Evolutionary conservation across 2,888 invertebrate species (phyloP).

Genomic region (Ariolimax columbianus): DNA sequence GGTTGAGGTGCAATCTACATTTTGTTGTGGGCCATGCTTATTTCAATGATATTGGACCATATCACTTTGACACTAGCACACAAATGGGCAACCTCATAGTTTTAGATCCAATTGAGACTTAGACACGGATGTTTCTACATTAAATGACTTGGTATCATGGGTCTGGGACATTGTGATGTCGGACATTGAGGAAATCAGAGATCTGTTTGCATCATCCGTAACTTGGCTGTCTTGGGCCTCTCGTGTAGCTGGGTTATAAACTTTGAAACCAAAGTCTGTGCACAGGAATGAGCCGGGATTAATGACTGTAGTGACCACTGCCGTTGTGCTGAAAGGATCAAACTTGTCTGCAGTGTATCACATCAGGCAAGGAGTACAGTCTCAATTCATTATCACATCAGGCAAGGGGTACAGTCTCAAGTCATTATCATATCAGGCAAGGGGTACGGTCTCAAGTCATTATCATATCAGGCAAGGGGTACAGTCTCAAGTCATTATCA

Average conservation of each 20-base stretch:
- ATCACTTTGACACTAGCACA: too few species aligned
- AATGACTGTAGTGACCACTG: constrained; percentile 88
- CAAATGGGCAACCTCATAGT: too few species aligned
- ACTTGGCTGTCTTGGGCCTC: constrained; percentile 85
- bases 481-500: too few species aligned
- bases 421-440: constrained; percentile 89
- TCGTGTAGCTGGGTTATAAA: constrained; percentile 88
- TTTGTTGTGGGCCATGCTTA: too few species aligned
- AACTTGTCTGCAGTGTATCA: constrained; percentile 95
- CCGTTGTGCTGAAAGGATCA: constrained; percentile 86
- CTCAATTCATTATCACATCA: constrained; percentile 93
- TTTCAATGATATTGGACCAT: too few species aligned
- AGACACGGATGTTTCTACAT: neutral
- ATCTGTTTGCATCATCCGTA: constrained; percentile 55
- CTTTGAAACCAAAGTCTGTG: constrained; percentile 93
- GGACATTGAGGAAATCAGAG: constrained; percentile 19
- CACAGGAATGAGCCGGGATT: constrained; percentile 96
- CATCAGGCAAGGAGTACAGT: too few species aligned
- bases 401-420: constrained; percentile 94
- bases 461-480: too few species aligned
- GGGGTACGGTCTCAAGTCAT: too few species aligned
- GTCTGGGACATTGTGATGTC: constrained; percentile 27
- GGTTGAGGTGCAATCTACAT: too few species aligned
- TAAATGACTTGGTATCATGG: constrained; percentile 5
- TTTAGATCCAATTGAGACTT: neutral